Evolutionary conservation across 2,113 vertebrate genomes (phyloP).

Genomic region (Peucedramus taeniatus): DNA sequence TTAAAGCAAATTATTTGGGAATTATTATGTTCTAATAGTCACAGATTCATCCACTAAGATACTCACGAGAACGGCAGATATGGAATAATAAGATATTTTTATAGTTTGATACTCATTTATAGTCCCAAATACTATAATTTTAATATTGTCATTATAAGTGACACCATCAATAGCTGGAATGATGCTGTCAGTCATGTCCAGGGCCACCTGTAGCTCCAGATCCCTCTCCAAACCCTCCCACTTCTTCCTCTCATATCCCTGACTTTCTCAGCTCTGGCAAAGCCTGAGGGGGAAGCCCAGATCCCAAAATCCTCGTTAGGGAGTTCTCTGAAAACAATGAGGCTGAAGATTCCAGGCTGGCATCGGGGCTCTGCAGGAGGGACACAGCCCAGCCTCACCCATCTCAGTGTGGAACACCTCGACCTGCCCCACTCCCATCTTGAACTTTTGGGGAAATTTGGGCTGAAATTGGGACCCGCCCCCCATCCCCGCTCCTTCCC

Average conservation of each 20-base stretch:
- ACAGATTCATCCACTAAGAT: too few species aligned
- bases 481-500: neutral
- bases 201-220: neutral
- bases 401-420: accelerated
- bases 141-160: neutral
- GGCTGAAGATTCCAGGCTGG: neutral
- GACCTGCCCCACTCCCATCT: neutral
- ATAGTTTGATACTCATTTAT: neutral
- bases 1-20: neutral
- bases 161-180: neutral
- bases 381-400: accelerated
- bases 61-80: neutral
- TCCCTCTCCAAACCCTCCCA: neutral
- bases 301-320: accelerated
- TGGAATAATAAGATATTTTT: neutral
- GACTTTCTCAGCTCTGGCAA: accelerated
- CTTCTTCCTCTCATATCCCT: neutral
- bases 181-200: neutral
- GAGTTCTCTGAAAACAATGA: neutral
- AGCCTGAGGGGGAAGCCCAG: neutral
- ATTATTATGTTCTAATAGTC: neutral
- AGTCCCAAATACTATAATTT: neutral
- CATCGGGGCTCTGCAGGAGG: accelerated
- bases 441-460: accelerated
- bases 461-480: accelerated